Conservation (phyloP, 1,140 invertebrate species). For the Lepidurus packardi region DNA sequence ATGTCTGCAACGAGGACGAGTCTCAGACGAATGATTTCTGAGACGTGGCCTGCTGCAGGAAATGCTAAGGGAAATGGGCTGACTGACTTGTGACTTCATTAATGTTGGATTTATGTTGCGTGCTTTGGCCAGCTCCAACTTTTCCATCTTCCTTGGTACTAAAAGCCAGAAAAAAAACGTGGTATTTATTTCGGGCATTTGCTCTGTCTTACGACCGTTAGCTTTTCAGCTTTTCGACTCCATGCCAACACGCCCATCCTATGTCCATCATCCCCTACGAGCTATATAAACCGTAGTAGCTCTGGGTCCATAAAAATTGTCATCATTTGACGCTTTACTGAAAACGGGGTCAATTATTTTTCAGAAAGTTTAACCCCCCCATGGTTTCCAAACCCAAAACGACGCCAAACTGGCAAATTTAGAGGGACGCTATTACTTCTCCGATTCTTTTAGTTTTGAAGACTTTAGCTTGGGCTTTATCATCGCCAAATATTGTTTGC, state of each 20-base stretch:
- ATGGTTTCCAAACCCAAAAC: no score
- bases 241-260: neutral
- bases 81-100: conserved; percentile 21
- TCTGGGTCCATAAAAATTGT: neutral
- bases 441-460: no score
- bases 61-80: conserved; percentile 11
- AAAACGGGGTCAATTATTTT: neutral
- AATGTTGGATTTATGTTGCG: conserved; percentile 12
- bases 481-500: no score
- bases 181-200: conserved; percentile 17
- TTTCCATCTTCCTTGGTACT: neutral
- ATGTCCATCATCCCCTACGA: conserved; percentile 1
- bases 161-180: neutral
- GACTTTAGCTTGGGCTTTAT: no score
- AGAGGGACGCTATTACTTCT: no score
- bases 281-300: conserved; percentile 2
- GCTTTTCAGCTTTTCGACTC: neutral
- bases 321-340: neutral
- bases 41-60: neutral
- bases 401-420: no score
- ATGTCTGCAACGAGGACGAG: neutral
- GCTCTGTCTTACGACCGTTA: conserved; percentile 3
- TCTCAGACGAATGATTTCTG: neutral
- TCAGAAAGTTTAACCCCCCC: neutral
- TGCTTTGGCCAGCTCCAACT: conserved; percentile 13